These are phyloP conservation scores for Syngnathoides biaculeatus DNA, from an alignment of 2,113 vertebrate genomes.

Conservation along the genomic window DNA sequence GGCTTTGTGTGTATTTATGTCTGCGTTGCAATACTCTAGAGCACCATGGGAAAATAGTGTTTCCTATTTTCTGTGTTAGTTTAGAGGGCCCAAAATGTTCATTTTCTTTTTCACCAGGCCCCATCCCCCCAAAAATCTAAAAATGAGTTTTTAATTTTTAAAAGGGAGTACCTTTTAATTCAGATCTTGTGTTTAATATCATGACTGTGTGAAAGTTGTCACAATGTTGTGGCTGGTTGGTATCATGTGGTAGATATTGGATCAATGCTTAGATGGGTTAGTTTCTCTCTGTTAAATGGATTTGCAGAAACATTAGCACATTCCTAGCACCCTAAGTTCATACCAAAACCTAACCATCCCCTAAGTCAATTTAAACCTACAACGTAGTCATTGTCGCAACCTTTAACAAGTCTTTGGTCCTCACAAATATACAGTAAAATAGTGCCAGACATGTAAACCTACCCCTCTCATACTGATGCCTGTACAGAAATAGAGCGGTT, in stretches of 20 bases:
- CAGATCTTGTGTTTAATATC: neutral
- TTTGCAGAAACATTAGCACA: neutral
- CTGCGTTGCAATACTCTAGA: slow-evolving; percentile 54
- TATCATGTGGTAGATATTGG: neutral
- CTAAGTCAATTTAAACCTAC: neutral
- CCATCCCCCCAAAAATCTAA: too few relatives aligned
- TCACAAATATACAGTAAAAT: slow-evolving; percentile 2
- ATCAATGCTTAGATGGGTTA: neutral
- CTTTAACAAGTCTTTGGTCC: neutral
- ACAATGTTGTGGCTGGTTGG: neutral
- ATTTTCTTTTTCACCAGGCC: too few relatives aligned
- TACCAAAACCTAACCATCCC: neutral
- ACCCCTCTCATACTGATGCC: slow-evolving; percentile 11
- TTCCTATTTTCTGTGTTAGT: too few relatives aligned
- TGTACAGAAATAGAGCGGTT: slow-evolving; percentile 29
- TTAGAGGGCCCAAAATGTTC: too few relatives aligned
- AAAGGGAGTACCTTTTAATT: neutral
- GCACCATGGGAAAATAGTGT: slow-evolving; percentile 11
- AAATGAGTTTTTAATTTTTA: neutral
- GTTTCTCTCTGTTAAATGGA: neutral
- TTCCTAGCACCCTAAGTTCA: neutral
- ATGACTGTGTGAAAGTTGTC: neutral
- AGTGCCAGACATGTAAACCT: slow-evolving; percentile 3
- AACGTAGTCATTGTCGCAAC: neutral
- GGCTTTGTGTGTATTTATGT: slow-evolving; percentile 35